Evolutionary conservation across 1,140 invertebrate species (phyloP), one percentile per base, ranked within the genome.

Genomic region (Zaprionus ghesquierei): DNA sequence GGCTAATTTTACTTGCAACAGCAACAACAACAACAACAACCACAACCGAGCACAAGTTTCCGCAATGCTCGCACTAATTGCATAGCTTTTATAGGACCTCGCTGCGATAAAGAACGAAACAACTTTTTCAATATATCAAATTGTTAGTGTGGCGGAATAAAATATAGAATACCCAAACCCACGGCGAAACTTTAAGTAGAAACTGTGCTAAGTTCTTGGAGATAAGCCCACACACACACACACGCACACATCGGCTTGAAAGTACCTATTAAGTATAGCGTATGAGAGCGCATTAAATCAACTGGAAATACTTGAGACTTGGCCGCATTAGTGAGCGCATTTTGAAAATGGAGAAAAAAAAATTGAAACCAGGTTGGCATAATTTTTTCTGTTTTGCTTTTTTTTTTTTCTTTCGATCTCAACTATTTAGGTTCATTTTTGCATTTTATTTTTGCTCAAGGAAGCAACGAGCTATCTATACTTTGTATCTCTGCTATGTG

Each of bases 401-500:
- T 41, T n/a, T 41, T n/a, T 41, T 15, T 38, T 38, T 38, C 80
- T 81, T 86, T 56, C 77, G 76, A 77, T 80, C 60, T 53, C 54
- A 81, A 84, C 72, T 87, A 86, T 86, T 79, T 86, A 82, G 82
- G 84, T 81, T 86, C 44, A 72, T 69, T 87, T 87, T 82, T 89
- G 78, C 82, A 87, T 82, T 87, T 78, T 41, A 68, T 69, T 77
- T 74, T 53, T 73, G 77, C 69, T 82, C 75, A 89, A 89, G 85
- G 85, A 89, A 89, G 85, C 81, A 46, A 53, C 55, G 18, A 58
- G 65, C 60, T 63, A 73, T 69, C 59, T 74, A 58, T 22, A 53
- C 75, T 61, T 27, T 72, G 41, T 73, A 53, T 66, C 62, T 62
- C 53, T 59, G 3, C 35, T 12, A n/a, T 62, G 49, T 58, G 59